Base-by-base conservation (phyloP, 2,113 vertebrate genomes). In the Scytalopus superciliaris region DNA sequence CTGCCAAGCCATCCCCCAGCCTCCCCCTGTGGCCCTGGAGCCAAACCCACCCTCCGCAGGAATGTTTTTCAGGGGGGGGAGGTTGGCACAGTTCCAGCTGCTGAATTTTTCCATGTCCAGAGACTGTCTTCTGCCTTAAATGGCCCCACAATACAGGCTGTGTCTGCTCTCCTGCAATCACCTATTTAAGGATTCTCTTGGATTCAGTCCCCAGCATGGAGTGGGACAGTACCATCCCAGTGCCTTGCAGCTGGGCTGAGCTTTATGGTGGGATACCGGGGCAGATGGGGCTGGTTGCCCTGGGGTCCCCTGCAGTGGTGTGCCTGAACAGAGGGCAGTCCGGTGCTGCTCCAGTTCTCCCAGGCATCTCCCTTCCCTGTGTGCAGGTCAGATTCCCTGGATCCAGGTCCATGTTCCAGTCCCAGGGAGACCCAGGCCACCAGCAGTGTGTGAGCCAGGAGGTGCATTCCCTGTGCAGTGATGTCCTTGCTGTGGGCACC, bases 191-290 rank as follows among this genome's bases (percentile, higher is more conserved):
- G 53, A 16, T 16, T 52, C 86, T 86, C 63, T 79, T 68, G 2
- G 14, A 45, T 82, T 47, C 44, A 19, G 49, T 63, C 30, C 31
- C 16, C 55, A 49, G 42, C 47, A 44, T 0, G 0, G 42, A 57
- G 23, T 12, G 40, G 73, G 60, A 68, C 0, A 0, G 28, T n/a
- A 63, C 16, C 63, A 81, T 33, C 35, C 30, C 39, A 37, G 67
- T 4, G 2, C 35, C 57, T 57, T 6, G 4, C 28, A 40, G 62
- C 39, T 47, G 63, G 44, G 35, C 40, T 73, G 12, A 87, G 40
- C 64, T 44, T 37, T 0, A 0, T 6, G 10, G 7, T 12, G 44
- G 14, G 7, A 23, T 2, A 3, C 64, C 77, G 77, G 24, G n/a
- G 37, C 50, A 62, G 7, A 0, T 0, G 3, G 35, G 11, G 39